phyloP scores from a whole-genome alignment of 2,888 invertebrate genomes.

The Bellardia bayeri region DNA sequence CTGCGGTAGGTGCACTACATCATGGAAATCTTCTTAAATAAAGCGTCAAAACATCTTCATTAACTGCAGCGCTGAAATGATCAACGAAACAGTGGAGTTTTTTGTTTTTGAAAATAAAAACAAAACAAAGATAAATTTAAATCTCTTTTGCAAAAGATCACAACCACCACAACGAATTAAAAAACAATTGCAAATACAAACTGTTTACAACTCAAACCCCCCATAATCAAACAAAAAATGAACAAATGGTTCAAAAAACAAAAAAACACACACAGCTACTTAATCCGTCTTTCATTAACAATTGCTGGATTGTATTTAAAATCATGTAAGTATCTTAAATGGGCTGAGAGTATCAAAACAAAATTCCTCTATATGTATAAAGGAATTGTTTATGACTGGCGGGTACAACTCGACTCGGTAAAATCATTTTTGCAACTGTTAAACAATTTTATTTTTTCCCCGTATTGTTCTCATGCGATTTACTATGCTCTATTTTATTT shows the following conservation, averaged over 20 bases:
- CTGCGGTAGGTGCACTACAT: slow-evolving; percentile 53
- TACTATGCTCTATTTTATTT: slow-evolving; percentile 43
- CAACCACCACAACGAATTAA: slow-evolving; percentile 68
- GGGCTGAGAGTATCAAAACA: slow-evolving; percentile 48
- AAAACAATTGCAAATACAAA: slow-evolving; percentile 33
- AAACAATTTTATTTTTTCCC: slow-evolving; percentile 25
- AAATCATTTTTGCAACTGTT: slow-evolving; percentile 59
- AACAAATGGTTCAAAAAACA: slow-evolving; percentile 11
- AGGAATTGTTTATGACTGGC: slow-evolving; percentile 24
- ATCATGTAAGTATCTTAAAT: slow-evolving; percentile 72
- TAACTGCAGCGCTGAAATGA: slow-evolving; percentile 30
- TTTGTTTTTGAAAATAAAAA: not conserved
- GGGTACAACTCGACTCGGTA: slow-evolving; percentile 27
- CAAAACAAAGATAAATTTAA: slow-evolving; percentile 24
- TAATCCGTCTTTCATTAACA: slow-evolving; percentile 60
- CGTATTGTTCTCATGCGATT: slow-evolving; percentile 20
- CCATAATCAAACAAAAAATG: slow-evolving; percentile 43
- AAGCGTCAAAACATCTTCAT: slow-evolving; percentile 56
- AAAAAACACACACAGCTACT: slow-evolving; percentile 31
- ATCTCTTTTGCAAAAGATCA: slow-evolving; percentile 56
- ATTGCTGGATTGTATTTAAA: slow-evolving; percentile 52
- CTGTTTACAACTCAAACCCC: slow-evolving; percentile 25
- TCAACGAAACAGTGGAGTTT: not conserved
- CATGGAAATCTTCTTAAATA: slow-evolving; percentile 49
- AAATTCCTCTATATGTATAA: not conserved